These are phyloP conservation scores for Nebria brevicollis DNA, from an alignment of 2,888 invertebrate genomes.

Conservation along the genomic window DNA sequence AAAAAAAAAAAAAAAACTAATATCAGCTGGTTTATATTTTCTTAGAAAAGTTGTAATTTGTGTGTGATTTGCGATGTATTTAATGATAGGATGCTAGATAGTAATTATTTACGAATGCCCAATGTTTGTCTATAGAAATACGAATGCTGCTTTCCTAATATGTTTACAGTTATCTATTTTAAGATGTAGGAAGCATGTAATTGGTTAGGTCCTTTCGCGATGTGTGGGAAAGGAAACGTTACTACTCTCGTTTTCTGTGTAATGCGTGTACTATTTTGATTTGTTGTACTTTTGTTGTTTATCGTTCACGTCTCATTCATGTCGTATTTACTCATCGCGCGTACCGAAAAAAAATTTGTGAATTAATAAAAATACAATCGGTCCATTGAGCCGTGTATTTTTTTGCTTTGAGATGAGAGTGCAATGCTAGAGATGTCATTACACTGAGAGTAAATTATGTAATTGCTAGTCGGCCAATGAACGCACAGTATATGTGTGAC, in stretches of 20 bases:
- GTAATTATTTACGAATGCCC: neutral
- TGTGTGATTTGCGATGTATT: neutral
- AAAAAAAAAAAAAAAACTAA: neutral
- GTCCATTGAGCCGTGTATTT: constrained; percentile 49
- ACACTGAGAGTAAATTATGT: constrained; percentile 62
- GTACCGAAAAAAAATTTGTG: constrained; percentile 40
- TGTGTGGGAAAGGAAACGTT: constrained; percentile 17
- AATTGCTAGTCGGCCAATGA: constrained; percentile 63
- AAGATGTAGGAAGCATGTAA: constrained; percentile 34
- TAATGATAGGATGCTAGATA: neutral
- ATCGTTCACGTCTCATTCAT: constrained; percentile 24
- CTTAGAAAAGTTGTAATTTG: neutral
- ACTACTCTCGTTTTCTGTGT: neutral
- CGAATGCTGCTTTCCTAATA: constrained; percentile 12
- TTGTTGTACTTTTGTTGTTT: constrained; percentile 5
- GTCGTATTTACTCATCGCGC: constrained; percentile 36
- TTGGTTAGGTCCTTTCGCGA: constrained; percentile 29
- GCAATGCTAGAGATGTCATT: constrained; percentile 61
- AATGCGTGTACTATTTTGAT: neutral
- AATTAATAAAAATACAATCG: constrained; percentile 50
- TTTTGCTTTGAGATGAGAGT: constrained; percentile 30
- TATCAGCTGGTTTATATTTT: neutral
- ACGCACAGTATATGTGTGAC: constrained; percentile 59
- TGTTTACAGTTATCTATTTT: constrained; percentile 35
- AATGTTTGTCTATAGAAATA: neutral